Base-by-base conservation (phyloP, 1,140 invertebrate genomes). In the Zaprionus tsacasi region DNA sequence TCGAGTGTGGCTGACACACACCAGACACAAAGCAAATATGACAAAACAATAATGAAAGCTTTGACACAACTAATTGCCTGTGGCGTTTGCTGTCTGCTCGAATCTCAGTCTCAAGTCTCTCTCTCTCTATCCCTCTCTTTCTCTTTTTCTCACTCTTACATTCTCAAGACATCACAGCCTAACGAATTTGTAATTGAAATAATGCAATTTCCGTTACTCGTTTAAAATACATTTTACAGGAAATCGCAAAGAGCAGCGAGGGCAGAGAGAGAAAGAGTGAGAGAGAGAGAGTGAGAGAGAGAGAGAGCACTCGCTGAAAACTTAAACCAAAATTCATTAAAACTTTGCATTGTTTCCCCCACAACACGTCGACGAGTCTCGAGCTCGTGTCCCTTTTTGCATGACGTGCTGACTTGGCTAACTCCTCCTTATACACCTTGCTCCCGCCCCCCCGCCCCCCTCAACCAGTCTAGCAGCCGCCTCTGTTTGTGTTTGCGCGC, bases 321-420 rank as follows among this genome's bases (percentile, higher is more conserved):
- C 85, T 89, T 89, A 90, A 90, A 89, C 81, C 81, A 89, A 89
- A 89, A 89, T 89, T 89, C 85, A 89, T 89, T 89, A 89, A 89
- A 89, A 89, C 86, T 89, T 89, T 89, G 81, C 85, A 85, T 89
- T 89, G 85, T 89, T 88, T 68, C 17, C 52, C 36, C 21, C 61
- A 17, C 58, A 54, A 58, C 45, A 54, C 54, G 43, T 59, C 43
- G 55, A 56, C 27, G 6, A 21, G 21, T 21, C 21, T 21, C 38
- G 17, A 59, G n/a, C 76, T 69, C 70, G 40, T 64, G 65, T 68
- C 65, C 65, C 65, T 63, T 45, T 70, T 64, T 70, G 67, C 66
- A 61, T 75, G 76, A 78, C 73, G 72, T 76, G 50, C 72, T 69
- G 71, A 68, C 76, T 70, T 77, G 65, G 64, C 79, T 71, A 38